Evolutionary conservation across 2,888 invertebrate species (phyloP).

Genomic region (Ceraclea dissimilis): DNA sequence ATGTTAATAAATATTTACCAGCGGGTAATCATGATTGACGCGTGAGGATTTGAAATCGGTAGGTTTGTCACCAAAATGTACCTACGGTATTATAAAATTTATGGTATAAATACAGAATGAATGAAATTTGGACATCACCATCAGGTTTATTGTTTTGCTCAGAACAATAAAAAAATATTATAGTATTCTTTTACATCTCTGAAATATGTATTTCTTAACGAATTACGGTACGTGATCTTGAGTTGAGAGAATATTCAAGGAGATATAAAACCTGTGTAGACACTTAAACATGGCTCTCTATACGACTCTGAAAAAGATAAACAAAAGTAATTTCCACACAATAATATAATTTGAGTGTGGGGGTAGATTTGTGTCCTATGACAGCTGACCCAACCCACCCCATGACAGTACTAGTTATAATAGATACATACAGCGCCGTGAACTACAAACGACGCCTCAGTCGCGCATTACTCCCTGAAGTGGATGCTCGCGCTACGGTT

Average conservation of each 20-base stretch:
- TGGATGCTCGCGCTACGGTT: conserved; percentile 13
- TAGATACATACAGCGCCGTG: background rate
- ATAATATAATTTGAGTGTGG: conserved; percentile 17
- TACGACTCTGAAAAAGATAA: conserved; percentile 8
- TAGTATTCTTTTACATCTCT: too few relatives aligned
- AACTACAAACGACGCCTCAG: conserved; percentile 16
- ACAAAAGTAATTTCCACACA: conserved; percentile 18
- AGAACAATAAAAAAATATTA: too few relatives aligned
- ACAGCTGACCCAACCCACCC: conserved; percentile 7
- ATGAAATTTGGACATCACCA: too few relatives aligned
- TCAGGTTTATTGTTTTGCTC: too few relatives aligned
- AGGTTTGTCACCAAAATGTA: too few relatives aligned
- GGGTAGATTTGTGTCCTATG: conserved; percentile 7
- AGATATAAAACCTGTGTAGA: background rate
- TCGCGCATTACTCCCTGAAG: conserved; percentile 17
- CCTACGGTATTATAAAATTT: too few relatives aligned
- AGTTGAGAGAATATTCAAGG: background rate
- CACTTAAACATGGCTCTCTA: background rate
- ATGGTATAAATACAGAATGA: too few relatives aligned
- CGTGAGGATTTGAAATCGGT: too few relatives aligned
- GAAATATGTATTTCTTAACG: too few relatives aligned
- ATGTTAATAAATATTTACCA: too few relatives aligned
- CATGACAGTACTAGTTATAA: background rate
- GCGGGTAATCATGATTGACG: too few relatives aligned
- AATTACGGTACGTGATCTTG: too few relatives aligned